Evolutionary conservation across 2,888 invertebrate genomes (phyloP).

Genomic region (Chrysomela aeneicollis): DNA sequence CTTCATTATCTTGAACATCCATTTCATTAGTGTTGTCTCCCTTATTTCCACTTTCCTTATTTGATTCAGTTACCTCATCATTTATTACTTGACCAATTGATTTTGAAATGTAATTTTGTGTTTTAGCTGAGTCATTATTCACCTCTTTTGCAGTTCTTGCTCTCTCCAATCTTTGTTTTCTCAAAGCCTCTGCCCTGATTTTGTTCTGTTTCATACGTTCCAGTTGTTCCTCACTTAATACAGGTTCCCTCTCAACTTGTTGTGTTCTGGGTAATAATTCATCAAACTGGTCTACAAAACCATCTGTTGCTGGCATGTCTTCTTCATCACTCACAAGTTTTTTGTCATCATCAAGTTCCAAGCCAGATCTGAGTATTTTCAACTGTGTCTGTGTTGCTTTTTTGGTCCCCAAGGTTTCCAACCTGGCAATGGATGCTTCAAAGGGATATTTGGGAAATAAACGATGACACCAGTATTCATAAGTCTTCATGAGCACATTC

Average conservation of each 20-base stretch:
- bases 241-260: conserved; percentile 23
- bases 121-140: background rate
- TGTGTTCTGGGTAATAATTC: conserved; percentile 30
- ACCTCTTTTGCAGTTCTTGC: background rate
- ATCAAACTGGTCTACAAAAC: conserved; percentile 56
- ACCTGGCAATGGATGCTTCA: conserved; percentile 80
- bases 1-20: conserved; percentile 15
- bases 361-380: conserved; percentile 70
- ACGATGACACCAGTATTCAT: conserved; percentile 95
- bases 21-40: conserved; percentile 8
- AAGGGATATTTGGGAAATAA: conserved; percentile 90
- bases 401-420: conserved; percentile 85
- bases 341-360: conserved; percentile 61
- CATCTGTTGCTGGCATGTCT: conserved; percentile 59
- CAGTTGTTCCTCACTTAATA: conserved; percentile 71
- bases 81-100: conserved; percentile 13
- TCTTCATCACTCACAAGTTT: conserved; percentile 59
- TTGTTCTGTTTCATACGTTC: conserved; percentile 68
- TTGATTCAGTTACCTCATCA: conserved; percentile 21
- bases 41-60: conserved; percentile 9
- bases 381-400: conserved; percentile 78
- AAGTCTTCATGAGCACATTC: conserved; percentile 76
- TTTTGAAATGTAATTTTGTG: background rate
- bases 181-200: conserved; percentile 59
- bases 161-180: conserved; percentile 48